Evolutionary conservation across 2,888 invertebrate species (phyloP), one percentile per base, ranked within the genome.

Genomic region (Pristionchus entomophagus): DNA sequence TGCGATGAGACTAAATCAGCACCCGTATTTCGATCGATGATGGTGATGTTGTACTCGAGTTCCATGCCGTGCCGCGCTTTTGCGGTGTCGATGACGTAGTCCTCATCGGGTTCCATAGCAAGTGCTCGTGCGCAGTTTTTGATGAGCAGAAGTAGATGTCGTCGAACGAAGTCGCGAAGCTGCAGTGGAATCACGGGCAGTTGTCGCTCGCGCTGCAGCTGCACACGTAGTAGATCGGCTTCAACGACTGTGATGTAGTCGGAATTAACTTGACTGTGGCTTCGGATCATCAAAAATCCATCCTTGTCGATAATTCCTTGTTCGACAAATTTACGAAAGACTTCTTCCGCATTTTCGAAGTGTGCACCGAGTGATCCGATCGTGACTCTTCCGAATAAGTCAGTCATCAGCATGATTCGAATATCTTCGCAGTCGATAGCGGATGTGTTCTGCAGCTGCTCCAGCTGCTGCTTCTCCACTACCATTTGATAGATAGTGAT

Each of bases 71-170:
- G 87, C 45, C 89, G 90, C 17, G 90, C 90, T 84, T 89, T 89
- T 86, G 92, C 93, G 17, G 90, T 88, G 82, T 93, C 92, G 14
- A 93, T 89, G 19, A 93, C 92, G 80, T 94, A 93, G 82, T 94
- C 92, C 14, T 91, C 88, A 22, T 90, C 91, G 59, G 87, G 89
- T 59, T 90, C 89, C 88, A 93, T 91, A n/a, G 88, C 90, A 0
- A 91, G 88, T 0, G 94, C 94, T 2, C 53, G 86, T 84, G 92
- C 62, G n/a, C 56, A 41, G 29, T 49, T n/a, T 22, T 78, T 65
- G 45, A 86, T 86, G 26, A 35, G 51, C 17, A 86, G 87, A 88
- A 88, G 8, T 8, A 81, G 53, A 32, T 51, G 81, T 8, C 22
- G 22, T 26, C 35, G 22, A 29, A 41, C 22, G 32, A 51, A 51